Conservation (phyloP, 2,113 vertebrate species). For the Rhinogobius similis region DNA sequence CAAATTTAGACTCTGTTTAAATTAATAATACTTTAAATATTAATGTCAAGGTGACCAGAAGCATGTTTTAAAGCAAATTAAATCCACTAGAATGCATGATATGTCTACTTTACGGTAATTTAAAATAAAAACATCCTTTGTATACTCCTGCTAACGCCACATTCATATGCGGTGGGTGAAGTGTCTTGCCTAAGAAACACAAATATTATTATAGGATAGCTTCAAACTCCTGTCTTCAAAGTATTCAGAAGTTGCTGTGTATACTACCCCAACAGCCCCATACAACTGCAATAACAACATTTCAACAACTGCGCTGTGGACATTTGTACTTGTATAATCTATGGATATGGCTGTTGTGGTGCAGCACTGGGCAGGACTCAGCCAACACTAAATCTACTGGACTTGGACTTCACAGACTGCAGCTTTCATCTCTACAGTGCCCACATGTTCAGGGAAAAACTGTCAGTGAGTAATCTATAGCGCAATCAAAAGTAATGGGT, state of each 20-base stretch:
- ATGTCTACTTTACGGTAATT: too few relatives aligned
- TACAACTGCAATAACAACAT: not conserved
- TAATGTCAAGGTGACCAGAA: too few relatives aligned
- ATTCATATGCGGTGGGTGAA: not conserved
- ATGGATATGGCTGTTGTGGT: conserved; percentile 3
- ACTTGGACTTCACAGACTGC: not conserved
- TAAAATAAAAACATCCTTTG: too few relatives aligned
- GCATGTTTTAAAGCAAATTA: too few relatives aligned
- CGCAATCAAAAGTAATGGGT: too few relatives aligned
- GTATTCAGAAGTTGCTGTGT: not conserved
- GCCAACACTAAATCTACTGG: not conserved
- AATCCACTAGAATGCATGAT: too few relatives aligned
- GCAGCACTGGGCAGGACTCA: not conserved
- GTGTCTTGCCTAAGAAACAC: not conserved
- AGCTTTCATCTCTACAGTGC: not conserved
- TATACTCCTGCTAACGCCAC: not conserved
- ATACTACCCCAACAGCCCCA: not conserved
- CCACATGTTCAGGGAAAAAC: not conserved
- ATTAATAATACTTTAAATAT: too few relatives aligned
- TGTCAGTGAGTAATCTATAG: not conserved
- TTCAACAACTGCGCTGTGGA: not conserved
- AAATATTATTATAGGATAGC: not conserved
- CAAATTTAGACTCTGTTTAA: too few relatives aligned
- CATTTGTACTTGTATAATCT: not conserved
- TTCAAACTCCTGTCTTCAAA: not conserved